Evolutionary conservation across 2,113 vertebrate genomes (phyloP).

Genomic region (Oryzias javanicus): DNA sequence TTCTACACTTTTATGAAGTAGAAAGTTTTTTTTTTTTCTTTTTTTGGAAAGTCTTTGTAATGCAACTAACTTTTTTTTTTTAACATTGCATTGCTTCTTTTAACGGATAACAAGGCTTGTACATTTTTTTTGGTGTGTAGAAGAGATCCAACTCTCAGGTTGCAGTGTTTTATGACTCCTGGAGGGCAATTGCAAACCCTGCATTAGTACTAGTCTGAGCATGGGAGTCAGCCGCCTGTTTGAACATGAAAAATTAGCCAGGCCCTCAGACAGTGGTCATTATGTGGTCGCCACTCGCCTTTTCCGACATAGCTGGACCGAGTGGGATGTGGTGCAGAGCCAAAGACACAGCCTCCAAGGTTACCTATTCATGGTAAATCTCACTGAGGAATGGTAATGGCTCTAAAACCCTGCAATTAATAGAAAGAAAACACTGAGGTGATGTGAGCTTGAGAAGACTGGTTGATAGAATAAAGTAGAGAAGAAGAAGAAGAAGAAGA

Average conservation of each 20-base stretch:
- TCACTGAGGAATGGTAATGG: conserved; percentile 54
- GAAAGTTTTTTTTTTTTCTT: too few species aligned
- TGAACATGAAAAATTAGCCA: conserved; percentile 76
- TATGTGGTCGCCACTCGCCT: conserved; percentile 71
- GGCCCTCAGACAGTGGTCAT: conserved; percentile 73
- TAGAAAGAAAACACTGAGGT: conserved; percentile 35
- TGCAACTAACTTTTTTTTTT: neutral
- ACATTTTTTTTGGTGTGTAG: conserved; percentile 17
- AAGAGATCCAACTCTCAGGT: conserved; percentile 50
- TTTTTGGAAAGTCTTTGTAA: conserved; percentile 8
- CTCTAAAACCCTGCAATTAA: conserved; percentile 68
- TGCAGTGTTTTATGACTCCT: conserved; percentile 66
- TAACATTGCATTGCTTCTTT: conserved; percentile 27
- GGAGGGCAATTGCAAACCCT: conserved; percentile 59
- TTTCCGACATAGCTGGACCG: conserved; percentile 66
- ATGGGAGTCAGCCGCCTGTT: conserved; percentile 64
- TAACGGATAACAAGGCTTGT: conserved; percentile 19
- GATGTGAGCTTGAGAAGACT: conserved; percentile 23
- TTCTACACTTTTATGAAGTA: too few species aligned
- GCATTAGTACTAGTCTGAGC: conserved; percentile 61
- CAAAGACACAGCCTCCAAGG: conserved; percentile 65
- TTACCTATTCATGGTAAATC: conserved; percentile 61
- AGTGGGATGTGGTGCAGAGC: conserved; percentile 60
- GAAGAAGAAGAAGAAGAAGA: conserved; percentile 8
- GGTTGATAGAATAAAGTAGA: conserved; percentile 20